phyloP scores from a whole-genome alignment of 2,113 vertebrate species.

The Ibidorhyncha struthersii region DNA sequence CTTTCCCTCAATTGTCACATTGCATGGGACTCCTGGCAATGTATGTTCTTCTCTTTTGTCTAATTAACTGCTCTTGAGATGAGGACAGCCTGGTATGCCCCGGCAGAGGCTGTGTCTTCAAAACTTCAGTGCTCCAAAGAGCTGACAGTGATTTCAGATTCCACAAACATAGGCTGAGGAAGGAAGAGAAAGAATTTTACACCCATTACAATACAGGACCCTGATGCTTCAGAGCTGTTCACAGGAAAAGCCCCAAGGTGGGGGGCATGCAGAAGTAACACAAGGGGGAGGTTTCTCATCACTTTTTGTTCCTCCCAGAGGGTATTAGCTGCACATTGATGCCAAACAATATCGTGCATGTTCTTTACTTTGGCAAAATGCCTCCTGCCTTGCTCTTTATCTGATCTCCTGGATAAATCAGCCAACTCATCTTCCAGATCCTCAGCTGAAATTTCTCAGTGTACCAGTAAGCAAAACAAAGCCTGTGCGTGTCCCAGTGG shows the following conservation, averaged over 20 bases:
- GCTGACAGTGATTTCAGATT: not conserved
- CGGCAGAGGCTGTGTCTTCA: not conserved
- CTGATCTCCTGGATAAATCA: not conserved
- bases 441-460: not conserved
- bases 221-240: not conserved
- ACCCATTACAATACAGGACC: not conserved
- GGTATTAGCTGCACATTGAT: not conserved
- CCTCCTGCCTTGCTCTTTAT: not conserved
- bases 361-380: not conserved
- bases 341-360: not conserved
- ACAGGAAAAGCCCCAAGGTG: not conserved
- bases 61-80: not conserved
- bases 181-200: not conserved
- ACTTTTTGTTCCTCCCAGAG: not conserved
- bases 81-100: not conserved
- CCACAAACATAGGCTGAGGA: not conserved
- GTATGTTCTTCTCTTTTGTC: not conserved
- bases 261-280: not conserved
- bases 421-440: not conserved
- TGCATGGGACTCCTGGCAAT: not conserved
- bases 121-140: not conserved
- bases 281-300: not conserved
- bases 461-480: not conserved
- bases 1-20: not conserved
- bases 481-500: not conserved